A percentile compares a stretch with the other conserved stretches of the same genome.
These are phyloP conservation scores for Neopipo cinnamomea DNA, from an alignment of 2,113 vertebrate genomes.

Conservation along the genomic window DNA sequence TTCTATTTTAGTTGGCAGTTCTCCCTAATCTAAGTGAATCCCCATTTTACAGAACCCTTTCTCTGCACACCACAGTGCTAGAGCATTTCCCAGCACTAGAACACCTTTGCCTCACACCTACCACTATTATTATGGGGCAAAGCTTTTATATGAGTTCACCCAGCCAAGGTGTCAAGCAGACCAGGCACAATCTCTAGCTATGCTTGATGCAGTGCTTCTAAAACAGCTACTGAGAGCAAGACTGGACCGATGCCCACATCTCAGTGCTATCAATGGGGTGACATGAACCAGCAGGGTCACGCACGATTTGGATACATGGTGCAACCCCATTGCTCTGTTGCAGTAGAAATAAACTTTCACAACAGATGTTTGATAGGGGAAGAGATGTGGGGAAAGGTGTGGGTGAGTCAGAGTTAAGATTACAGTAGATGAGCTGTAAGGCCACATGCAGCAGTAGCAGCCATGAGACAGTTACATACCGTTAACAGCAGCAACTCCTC, in stretches of 20 bases:
- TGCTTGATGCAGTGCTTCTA: background rate
- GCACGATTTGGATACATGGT: background rate
- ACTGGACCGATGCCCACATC: background rate
- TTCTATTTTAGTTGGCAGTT: background rate
- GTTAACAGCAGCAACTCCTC: background rate
- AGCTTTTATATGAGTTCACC: background rate
- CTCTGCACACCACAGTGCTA: background rate
- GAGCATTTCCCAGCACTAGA: background rate
- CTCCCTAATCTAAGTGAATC: background rate
- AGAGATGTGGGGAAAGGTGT: background rate
- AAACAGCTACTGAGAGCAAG: background rate
- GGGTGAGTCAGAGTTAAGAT: background rate
- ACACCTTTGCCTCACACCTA: background rate
- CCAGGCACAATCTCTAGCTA: background rate
- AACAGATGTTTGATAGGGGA: background rate
- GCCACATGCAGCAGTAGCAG: background rate
- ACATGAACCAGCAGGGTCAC: background rate
- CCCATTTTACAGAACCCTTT: background rate
- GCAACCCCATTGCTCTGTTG: background rate
- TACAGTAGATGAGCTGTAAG: background rate
- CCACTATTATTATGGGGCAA: background rate
- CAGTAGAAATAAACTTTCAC: background rate
- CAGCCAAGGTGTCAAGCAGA: background rate
- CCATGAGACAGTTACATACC: background rate
- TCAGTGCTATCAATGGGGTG: background rate